Base-by-base conservation (phyloP, 2,888 invertebrate species). In the Axea sp. region DNA sequence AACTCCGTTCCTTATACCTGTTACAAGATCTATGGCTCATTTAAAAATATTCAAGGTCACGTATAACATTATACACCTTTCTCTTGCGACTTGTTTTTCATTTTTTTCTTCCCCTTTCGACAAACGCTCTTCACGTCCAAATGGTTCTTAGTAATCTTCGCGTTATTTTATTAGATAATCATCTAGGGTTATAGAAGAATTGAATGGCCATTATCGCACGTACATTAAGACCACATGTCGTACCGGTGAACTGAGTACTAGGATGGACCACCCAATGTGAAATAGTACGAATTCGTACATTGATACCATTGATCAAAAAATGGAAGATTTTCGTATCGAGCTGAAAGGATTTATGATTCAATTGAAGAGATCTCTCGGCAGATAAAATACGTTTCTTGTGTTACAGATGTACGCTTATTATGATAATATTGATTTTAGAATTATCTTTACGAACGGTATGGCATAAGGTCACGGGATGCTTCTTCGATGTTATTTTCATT, bases 21-120 rank as follows among this genome's bases (percentile, higher is more conserved):
- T 72, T 72, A 57, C 43, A 57, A 72, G 64, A 72, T 72, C 55
- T 72, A 72, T 72, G 33, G 62, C 71, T 72, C 64, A 64, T 72
- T 72, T 72, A 57, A 72, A 64, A 72, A 72, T 72, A 71, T 71
- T 64, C 71, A 71, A 71, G 71, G 71, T 71, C 71, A 71, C 62
- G 49, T 57, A 57, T 55, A 71, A 71, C 62, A 62, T 62, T 71
- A 62, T 62, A 71, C 71, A 71, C 57, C 64, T 71, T 57, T 71
- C 64, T 64, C 57, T 33, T 45, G 12, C 37, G 57, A 43, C 64
- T 71, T 57, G 49, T 57, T 71, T 71, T 71, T 57, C 64, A 55
- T 41, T 71, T 59, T 64, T 71, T 57, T 64, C 57, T 49, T 41
- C 64, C 71, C 62, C 57, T 71, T 55, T 64, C 71, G 39, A 55